A percentile compares a stretch with the other conserved stretches of the same genome.
Conservation (phyloP, 92 coral and sea anemone species). For the Ricordea florida region DNA sequence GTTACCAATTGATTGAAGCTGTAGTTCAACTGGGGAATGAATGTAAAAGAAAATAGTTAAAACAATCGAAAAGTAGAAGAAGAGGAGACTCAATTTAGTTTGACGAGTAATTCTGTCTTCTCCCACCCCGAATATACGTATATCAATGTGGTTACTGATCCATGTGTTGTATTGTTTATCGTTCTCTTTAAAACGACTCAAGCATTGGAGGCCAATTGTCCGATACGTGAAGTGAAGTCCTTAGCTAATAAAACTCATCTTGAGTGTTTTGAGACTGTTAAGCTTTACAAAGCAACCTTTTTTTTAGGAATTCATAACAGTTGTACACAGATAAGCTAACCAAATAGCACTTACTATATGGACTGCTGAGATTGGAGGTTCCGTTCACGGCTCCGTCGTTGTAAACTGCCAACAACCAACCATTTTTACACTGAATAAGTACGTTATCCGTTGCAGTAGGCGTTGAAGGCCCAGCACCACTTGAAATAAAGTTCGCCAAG, state of each 20-base stretch:
- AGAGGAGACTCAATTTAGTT: not conserved
- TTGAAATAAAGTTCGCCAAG: not conserved
- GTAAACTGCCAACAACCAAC: conserved; percentile 28
- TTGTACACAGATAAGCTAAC: not conserved
- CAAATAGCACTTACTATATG: conserved; percentile 50
- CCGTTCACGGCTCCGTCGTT: conserved; percentile 42
- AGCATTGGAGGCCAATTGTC: conserved; percentile 40
- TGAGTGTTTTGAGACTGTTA: conserved; percentile 11
- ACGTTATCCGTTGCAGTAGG: conserved; percentile 9
- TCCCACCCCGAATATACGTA: too few species aligned
- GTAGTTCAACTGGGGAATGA: conserved; percentile 35
- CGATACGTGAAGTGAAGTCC: conserved; percentile 4
- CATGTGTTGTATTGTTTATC: too few species aligned
- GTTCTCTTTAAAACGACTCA: too few species aligned
- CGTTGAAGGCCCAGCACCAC: not conserved
- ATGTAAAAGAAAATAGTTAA: too few species aligned
- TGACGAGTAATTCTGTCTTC: not conserved
- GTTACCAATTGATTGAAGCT: conserved; percentile 26
- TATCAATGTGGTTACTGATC: too few species aligned
- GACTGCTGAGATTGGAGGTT: conserved; percentile 20
- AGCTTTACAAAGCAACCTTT: not conserved
- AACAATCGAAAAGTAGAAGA: not conserved
- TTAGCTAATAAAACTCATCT: not conserved
- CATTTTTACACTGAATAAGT: conserved; percentile 14
- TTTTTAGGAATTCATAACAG: not conserved